Evolutionary conservation across 1,140 invertebrate genomes (phyloP).

Genomic region (Liolophura sinensis): DNA sequence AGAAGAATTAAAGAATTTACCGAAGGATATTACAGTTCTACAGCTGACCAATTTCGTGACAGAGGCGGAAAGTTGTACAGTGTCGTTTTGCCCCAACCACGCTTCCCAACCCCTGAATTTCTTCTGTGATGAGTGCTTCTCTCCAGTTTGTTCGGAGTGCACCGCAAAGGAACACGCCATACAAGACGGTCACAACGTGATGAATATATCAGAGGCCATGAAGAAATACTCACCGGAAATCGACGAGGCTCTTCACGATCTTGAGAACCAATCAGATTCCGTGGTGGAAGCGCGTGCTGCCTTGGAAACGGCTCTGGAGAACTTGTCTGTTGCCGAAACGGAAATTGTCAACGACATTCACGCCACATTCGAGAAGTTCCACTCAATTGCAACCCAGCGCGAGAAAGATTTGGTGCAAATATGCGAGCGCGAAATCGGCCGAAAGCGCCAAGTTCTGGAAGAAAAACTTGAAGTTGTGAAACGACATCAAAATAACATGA

Average conservation of each 20-base stretch:
- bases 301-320: constrained; percentile 38
- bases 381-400: constrained; percentile 39
- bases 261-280: constrained; percentile 27
- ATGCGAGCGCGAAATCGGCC: constrained; percentile 43
- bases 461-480: constrained; percentile 28
- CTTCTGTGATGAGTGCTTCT: constrained; percentile 52
- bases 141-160: constrained; percentile 52
- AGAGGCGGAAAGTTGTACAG: constrained; percentile 36
- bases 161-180: constrained; percentile 54
- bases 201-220: constrained; percentile 50
- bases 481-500: too few relatives aligned
- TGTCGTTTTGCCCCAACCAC: constrained; percentile 48
- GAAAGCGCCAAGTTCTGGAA: constrained; percentile 35
- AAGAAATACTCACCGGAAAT: constrained; percentile 47
- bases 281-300: constrained; percentile 34
- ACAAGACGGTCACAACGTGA: constrained; percentile 44
- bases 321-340: constrained; percentile 41
- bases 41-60: constrained; percentile 44
- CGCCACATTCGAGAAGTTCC: constrained; percentile 44
- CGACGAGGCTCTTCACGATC: constrained; percentile 40
- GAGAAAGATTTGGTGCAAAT: constrained; percentile 43
- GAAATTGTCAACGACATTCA: constrained; percentile 39
- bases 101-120: constrained; percentile 53
- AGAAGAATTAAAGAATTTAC: constrained; percentile 42
- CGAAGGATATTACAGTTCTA: constrained; percentile 49